Conservation (phyloP, 2,888 invertebrate genomes). For the Metopia argyrocephala region DNA sequence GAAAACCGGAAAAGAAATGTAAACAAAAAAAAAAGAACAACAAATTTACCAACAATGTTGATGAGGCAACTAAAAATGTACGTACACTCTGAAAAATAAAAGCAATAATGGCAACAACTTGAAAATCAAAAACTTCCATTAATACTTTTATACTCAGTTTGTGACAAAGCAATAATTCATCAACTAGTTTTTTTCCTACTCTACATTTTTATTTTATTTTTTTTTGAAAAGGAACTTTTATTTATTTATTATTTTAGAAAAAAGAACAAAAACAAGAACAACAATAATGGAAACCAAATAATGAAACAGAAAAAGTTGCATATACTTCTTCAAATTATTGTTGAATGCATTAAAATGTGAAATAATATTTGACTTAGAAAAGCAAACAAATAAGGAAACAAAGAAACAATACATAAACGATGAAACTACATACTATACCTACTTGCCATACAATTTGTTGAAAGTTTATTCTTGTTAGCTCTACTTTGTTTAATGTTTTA, state of each 20-base stretch:
- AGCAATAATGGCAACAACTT: constrained; percentile 11
- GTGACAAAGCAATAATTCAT: constrained; percentile 45
- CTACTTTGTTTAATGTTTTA: background rate
- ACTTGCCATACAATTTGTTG: background rate
- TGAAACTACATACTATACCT: too few relatives aligned
- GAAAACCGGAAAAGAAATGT: background rate
- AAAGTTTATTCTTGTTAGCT: background rate
- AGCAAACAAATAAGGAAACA: background rate
- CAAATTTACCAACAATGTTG: background rate
- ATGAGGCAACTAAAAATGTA: background rate
- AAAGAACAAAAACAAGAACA: too few relatives aligned
- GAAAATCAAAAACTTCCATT: constrained; percentile 55
- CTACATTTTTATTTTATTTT: too few relatives aligned
- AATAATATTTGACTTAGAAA: constrained; percentile 16
- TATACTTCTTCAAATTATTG: background rate
- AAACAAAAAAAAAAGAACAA: background rate
- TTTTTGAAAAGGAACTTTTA: too few relatives aligned
- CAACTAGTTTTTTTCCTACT: constrained; percentile 15
- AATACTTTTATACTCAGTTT: constrained; percentile 26
- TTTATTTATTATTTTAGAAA: too few relatives aligned
- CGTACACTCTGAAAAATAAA: background rate
- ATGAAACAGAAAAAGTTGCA: constrained; percentile 2
- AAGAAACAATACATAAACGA: background rate
- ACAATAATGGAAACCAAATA: background rate
- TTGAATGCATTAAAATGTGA: constrained; percentile 6